Base-by-base conservation (phyloP, 2,888 invertebrate genomes). In the Epinotia bilunana region DNA sequence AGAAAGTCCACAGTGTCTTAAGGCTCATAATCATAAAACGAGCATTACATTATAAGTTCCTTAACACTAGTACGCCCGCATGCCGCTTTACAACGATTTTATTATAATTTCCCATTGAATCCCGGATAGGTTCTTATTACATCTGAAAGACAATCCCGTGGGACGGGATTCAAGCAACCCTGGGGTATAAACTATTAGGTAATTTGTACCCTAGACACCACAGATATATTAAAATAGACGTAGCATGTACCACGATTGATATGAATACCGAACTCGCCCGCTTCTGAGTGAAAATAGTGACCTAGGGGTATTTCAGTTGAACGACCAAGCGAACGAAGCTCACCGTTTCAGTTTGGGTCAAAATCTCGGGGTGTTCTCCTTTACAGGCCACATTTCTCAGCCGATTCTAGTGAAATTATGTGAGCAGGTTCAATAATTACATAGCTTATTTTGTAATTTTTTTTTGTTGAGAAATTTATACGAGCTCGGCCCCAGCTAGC, bases 1-100 rank as follows among this genome's bases (percentile, higher is more conserved):
- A 63, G 2, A 64, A 57, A 53, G 55, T 53, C 58, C 18, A 18
- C 62, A n/a, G 28, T 57, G 57, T 43, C 55, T 73, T 55, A 60
- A 71, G 53, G 71, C 58, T 33, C 28, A 20, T 69, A 64, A 16
- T 33, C 28, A 20, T 69, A 64, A 16, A 74, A 60, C 57, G 60
- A 16, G 64, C 70, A 71, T 65, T 60, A 65, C 55, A 71, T 60
- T 70, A 23, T 60, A 65, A 74, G 60, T 70, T 53, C n/a, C 61
- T 69, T 61, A n/a, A 60, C 60, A 71, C 65, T 60, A 74, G 43
- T 33, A 43, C 18, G 53, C 74, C 71, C 74, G 74, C 74, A 74
- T 74, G 49, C 33, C 53, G 53, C 33, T 18, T 73, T 2, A 60
- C 49, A 64, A 60, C 55, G 49, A 43, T 65, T 28, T 58, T 71